These are phyloP conservation scores for Stenoptilia bipunctidactyla DNA, from an alignment of 2,888 invertebrate genomes.

Conservation along the genomic window DNA sequence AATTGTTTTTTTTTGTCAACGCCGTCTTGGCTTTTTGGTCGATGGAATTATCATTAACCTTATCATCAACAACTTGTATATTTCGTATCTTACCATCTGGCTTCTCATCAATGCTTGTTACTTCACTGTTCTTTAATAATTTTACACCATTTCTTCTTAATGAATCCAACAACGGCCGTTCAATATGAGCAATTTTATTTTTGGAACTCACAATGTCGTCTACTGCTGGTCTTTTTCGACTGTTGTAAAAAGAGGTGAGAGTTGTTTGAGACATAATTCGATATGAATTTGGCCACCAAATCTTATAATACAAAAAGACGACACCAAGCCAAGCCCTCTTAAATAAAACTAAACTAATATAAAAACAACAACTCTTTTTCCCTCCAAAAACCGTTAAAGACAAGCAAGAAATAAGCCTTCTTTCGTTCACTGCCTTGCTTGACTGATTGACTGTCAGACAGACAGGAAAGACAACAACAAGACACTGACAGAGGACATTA, in stretches of 20 bases:
- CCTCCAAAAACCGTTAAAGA: too few relatives aligned
- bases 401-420: too few relatives aligned
- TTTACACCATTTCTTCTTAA: slow-evolving; percentile 20
- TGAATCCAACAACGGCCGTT: slow-evolving; percentile 24
- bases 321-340: too few relatives aligned
- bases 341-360: too few relatives aligned
- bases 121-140: neutral
- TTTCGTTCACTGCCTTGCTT: too few relatives aligned
- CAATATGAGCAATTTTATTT: slow-evolving; percentile 57
- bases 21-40: neutral
- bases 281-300: too few relatives aligned
- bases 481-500: too few relatives aligned
- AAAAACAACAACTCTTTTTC: too few relatives aligned
- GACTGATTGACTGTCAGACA: too few relatives aligned
- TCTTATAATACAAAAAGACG: too few relatives aligned
- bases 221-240: slow-evolving; percentile 79
- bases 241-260: slow-evolving; percentile 80
- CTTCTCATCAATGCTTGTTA: slow-evolving; percentile 5
- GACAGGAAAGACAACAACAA: too few relatives aligned
- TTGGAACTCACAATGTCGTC: slow-evolving; percentile 73
- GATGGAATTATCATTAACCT: neutral
- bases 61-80: slow-evolving; percentile 8
- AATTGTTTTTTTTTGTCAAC: neutral
- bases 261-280: slow-evolving; percentile 80
- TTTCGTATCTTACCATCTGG: too few relatives aligned